Evolutionary conservation across 2,888 invertebrate species (phyloP).

Genomic region (Mactromeris polynyma): DNA sequence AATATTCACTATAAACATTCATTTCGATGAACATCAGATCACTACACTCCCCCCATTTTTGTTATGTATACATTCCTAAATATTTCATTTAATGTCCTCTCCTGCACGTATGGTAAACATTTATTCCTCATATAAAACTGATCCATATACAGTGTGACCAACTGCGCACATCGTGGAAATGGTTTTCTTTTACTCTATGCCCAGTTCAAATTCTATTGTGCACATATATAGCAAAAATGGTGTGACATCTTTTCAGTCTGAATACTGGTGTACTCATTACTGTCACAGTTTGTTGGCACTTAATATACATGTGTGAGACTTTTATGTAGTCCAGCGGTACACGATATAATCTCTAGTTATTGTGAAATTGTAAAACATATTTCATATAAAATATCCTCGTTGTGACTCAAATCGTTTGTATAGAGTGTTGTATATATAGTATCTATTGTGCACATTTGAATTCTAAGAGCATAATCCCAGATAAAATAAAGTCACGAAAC

Average conservation of each 20-base stretch:
- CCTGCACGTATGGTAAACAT: slow-evolving; percentile 12
- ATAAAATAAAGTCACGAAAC: too few species aligned
- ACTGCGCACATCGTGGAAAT: neutral
- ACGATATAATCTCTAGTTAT: too few species aligned
- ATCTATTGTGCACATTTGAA: too few species aligned
- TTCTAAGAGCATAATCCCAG: too few species aligned
- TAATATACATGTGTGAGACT: neutral
- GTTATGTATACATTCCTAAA: neutral
- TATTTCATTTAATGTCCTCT: neutral
- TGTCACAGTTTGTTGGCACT: neutral
- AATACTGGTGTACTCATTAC: neutral
- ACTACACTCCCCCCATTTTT: neutral
- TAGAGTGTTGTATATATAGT: too few species aligned
- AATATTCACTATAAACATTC: neutral
- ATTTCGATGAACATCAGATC: slow-evolving; percentile 4
- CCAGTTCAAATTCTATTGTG: neutral
- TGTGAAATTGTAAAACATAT: too few species aligned
- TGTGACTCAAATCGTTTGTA: too few species aligned
- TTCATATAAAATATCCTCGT: too few species aligned
- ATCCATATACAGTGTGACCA: neutral
- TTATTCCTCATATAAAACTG: slow-evolving; percentile 6
- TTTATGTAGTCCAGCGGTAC: neutral
- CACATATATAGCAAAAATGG: slow-evolving; percentile 1
- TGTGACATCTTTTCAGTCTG: neutral
- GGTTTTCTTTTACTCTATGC: neutral